These are phyloP conservation scores for Tipula helvola DNA, from an alignment of 2,888 invertebrate genomes.

Conservation along the genomic window DNA sequence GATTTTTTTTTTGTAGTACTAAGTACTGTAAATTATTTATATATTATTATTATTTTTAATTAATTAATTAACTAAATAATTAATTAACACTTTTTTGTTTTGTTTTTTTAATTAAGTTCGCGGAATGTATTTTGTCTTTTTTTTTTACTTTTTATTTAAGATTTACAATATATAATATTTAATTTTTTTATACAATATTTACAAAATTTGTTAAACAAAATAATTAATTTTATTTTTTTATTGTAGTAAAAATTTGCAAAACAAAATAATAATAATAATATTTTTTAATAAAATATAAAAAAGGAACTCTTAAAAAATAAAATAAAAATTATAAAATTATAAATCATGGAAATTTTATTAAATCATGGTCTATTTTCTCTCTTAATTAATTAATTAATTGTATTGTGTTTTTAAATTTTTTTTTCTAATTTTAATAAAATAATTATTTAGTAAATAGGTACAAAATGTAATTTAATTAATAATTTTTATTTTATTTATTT, in stretches of 20 bases:
- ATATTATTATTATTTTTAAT: not conserved
- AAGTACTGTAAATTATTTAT: not conserved
- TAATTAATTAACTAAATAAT: not conserved
- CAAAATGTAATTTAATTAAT: not conserved
- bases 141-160: not conserved
- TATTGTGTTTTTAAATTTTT: not conserved
- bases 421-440: not conserved
- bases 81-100: not conserved
- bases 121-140: not conserved
- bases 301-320: not conserved
- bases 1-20: not conserved
- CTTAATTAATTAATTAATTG: not conserved
- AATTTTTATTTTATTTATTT: not conserved
- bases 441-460: not conserved
- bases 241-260: not conserved
- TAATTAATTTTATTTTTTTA: not conserved
- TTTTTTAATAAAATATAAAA: not conserved
- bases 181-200: not conserved
- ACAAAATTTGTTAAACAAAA: not conserved
- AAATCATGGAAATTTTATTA: not conserved
- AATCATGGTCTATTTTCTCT: slow-evolving; percentile 4
- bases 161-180: not conserved
- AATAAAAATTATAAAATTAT: not conserved
- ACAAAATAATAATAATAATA: not conserved
- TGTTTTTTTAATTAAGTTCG: not conserved